Evolutionary conservation across 2,888 invertebrate species (phyloP), one percentile per base, ranked within the genome.

Genomic region (Phortica magna): DNA sequence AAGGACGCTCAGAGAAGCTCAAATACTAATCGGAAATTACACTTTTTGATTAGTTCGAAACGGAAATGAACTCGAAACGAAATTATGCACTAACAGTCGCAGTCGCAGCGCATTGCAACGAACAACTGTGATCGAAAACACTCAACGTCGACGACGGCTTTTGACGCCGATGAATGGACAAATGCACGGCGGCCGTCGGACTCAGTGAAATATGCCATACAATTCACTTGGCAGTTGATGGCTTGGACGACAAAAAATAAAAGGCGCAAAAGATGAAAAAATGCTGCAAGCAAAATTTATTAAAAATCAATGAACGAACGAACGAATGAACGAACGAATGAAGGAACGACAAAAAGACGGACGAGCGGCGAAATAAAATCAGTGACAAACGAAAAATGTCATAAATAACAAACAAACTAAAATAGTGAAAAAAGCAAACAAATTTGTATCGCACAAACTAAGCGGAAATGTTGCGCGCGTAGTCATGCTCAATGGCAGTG

Each of bases 61-160:
- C 89, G 91, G 91, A 91, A 92, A 91, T 91, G 90, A 91, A 92
- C 87, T 88, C 89, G 89, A 90, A 91, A 92, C 90, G 90, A 91
- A 92, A 92, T 92, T 91, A 92, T 90, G 89, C 85, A 88, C 81
- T 81, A 57, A 74, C 61, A 31, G 31, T 19, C 48, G 48, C n/a
- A n/a, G n/a, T n/a, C n/a, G n/a, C n/a, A n/a, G n/a, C n/a, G n/a
- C 65, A 68, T 41, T 41, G 71, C 42, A 71, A 64, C 41, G 42
- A 31, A 43, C 48, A 48, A 14, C 48, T 9, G 7, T 48, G 9
- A 48, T 48, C 48, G 48, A 48, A 65, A 39, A 64, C 55, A 43
- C 74, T 70, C 17, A 65, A 53, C 73, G 67, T 39, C 19, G 67
- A 71, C 65, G 42, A 17, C 17, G 14, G 67, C 9, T 14, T 2